Conservation (phyloP, 2,888 invertebrate species). For the Drosophila neotestacea region DNA sequence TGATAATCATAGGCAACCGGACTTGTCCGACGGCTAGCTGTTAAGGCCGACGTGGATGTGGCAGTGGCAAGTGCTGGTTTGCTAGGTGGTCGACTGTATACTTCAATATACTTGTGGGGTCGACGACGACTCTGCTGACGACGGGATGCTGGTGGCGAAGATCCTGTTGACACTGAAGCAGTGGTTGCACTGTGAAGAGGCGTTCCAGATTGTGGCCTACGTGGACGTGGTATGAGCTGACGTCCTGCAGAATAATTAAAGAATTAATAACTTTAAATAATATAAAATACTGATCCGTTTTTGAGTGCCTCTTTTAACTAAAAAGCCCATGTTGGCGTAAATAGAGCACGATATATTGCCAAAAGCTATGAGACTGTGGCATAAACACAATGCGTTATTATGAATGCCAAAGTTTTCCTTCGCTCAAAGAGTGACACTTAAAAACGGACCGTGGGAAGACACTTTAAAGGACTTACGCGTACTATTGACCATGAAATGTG, state of each 20-base stretch:
- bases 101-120: constrained; percentile 80
- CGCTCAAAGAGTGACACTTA: no score
- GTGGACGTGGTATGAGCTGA: constrained; percentile 66
- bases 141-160: constrained; percentile 53
- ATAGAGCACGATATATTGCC: no score
- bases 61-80: constrained; percentile 41
- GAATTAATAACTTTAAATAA: no score
- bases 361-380: no score
- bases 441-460: no score
- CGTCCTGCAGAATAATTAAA: constrained; percentile 44
- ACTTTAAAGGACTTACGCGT: constrained; percentile 47
- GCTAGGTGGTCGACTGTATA: constrained; percentile 80
- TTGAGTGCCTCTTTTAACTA: no score
- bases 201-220: constrained; percentile 69
- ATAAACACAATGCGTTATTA: no score
- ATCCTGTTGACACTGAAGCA: constrained; percentile 31
- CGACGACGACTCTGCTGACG: constrained; percentile 79
- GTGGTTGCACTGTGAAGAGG: constrained; percentile 54
- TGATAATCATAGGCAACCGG: constrained; percentile 89
- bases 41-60: no score
- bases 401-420: no score
- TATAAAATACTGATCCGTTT: no score
- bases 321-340: no score
- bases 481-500: constrained; percentile 26
- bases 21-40: constrained; percentile 10